Conservation (phyloP, 2,113 vertebrate species). For the Epinephelus fuscoguttatus region DNA sequence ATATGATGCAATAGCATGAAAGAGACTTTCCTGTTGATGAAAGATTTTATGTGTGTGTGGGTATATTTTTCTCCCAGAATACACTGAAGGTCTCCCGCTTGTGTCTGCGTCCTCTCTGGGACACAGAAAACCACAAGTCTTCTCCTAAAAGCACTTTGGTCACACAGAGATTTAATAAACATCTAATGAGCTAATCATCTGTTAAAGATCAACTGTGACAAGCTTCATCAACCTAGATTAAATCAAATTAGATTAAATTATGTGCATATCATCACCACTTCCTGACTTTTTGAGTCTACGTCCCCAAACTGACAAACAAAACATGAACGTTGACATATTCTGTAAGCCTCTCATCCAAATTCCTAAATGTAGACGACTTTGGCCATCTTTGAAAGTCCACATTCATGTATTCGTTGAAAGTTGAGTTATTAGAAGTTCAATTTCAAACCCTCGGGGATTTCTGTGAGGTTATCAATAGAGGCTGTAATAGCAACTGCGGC, state of each 20-base stretch:
- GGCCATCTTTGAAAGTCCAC: neutral
- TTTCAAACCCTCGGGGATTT: slow-evolving; percentile 42
- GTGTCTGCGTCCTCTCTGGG: neutral
- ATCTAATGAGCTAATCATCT: slow-evolving; percentile 36
- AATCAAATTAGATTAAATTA: neutral
- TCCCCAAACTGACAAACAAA: neutral
- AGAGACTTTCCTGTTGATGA: slow-evolving; percentile 55
- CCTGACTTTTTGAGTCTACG: neutral
- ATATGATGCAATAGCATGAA: slow-evolving; percentile 71
- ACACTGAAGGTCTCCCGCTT: neutral
- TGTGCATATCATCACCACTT: neutral
- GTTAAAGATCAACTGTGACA: slow-evolving; percentile 30
- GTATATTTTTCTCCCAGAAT: slow-evolving; percentile 10
- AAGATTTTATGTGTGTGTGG: slow-evolving; percentile 13
- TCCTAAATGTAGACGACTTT: neutral
- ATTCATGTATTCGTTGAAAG: slow-evolving; percentile 51
- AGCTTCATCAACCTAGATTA: slow-evolving; percentile 16
- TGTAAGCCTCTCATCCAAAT: neutral
- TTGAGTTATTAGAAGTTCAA: slow-evolving; percentile 56
- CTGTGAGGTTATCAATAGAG: slow-evolving; percentile 64
- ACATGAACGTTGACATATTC: neutral
- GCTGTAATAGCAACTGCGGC: slow-evolving; percentile 35
- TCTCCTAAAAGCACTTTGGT: slow-evolving; percentile 18
- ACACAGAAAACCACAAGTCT: neutral
- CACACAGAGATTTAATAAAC: slow-evolving; percentile 23